Base-by-base conservation (phyloP, 2,113 vertebrate genomes). In the Chionodraco myersi region DNA sequence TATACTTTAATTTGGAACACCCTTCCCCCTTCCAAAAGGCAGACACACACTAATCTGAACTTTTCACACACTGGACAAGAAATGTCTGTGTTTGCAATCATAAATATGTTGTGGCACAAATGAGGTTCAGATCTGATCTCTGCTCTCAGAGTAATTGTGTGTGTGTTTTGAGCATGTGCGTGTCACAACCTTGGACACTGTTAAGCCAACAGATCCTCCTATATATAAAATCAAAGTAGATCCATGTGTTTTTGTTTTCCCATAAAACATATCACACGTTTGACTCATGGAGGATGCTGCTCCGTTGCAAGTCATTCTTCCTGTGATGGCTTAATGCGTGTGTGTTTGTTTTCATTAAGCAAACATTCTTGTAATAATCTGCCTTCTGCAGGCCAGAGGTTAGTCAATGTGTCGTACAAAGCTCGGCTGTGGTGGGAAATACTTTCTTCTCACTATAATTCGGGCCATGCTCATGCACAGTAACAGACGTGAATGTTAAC, bases 271-370 rank as follows among this genome's bases (percentile, higher is more conserved):
- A 66, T 85, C 84, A 66, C 78, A 83, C 73, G 3, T 88, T 83
- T 70, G 80, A 84, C 83, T 89, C 82, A 34, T 7, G n/a, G 69
- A 83, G 63, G 68, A 88, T 77, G 86, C 77, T 65, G 76, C 75
- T 80, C 71, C 10, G 34, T 51, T 75, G 60, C 79, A 14, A 72
- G 60, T 84, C 84, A 57, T 62, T 84, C 68, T 65, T 80, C 68
- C 67, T 83, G 64, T 82, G 79, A 90, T 49, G 82, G 65, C 49
- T 85, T 79, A 64, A 82, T 84, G 85, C 73, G 73, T 62, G 73
- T 79, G 65, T 75, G 88, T 89, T 82, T 90, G 76, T 86, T 91
- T 77, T 82, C 68, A 82, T 86, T 85, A 82, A 47, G 65, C 58
- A 67, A 65, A 30, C 82, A 64, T 72, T 75, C 70, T 88, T 87